Evolutionary conservation across 2,113 vertebrate species (phyloP), one percentile per base, ranked within the genome.

Genomic region (Engraulis encrasicolus): DNA sequence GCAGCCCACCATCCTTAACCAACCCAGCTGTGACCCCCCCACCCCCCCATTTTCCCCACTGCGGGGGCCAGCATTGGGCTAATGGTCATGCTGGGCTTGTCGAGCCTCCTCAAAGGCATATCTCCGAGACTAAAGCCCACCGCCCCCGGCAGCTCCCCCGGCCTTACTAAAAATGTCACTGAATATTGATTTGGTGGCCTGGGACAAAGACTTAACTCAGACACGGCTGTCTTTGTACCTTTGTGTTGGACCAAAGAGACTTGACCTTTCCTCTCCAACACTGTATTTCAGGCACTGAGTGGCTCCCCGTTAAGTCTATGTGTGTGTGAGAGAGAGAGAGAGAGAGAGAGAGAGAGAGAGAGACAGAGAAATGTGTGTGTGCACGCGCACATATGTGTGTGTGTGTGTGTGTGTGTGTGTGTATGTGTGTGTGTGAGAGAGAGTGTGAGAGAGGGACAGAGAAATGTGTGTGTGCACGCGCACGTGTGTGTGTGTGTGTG

Each of bases 121-220:
- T 89, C 85, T 90, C 94, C 94, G 93, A 31, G 58, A 74, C 66
- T 34, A 74, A 74, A 31, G 27, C 27, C 27, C 12, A 11, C 66
- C 31, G 27, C 3, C 66, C 23, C 91, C 94, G 78, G 78, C 14
- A 34, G 12, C 38, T 84, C 85, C 78, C 83, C 87, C 90, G 74
- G 90, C 93, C 92, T 91, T 91, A 89, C 91, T 93, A 87, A 92
- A 94, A 93, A 93, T 90, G 91, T 94, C 93, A 91, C 85, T 12
- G 80, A 90, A 91, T 92, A 95, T 95, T 92, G 91, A 95, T 93
- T 92, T 87, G 84, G 89, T 90, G 89, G 85, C 79, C 81, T 89
- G 86, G 88, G 90, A 91, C 91, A 92, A 91, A 93, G 91, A 89
- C 90, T 86, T 92, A 88, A 82, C 88, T 89, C 78, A 83, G 86